Base-by-base conservation (phyloP, 2,797 vertebrate genomes). In the Gymnopithys bicolor region DNA sequence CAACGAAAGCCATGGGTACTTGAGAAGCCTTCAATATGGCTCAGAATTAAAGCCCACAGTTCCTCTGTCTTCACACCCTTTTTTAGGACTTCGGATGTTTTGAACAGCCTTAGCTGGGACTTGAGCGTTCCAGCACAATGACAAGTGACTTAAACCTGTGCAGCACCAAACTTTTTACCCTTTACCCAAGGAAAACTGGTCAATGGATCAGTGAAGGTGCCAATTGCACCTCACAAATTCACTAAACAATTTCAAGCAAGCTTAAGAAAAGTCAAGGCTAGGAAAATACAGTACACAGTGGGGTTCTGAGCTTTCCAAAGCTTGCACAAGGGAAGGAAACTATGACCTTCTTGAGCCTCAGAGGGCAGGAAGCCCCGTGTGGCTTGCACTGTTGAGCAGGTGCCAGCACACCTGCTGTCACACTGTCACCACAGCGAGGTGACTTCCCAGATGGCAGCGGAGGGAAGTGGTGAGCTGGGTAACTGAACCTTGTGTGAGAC, bases 361-460 rank as follows among this genome's bases (percentile, higher is more conserved):
- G 85, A 87, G 45, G 58, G 45, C 49, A 85, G 75, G 87, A 95
- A 63, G 2, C 60, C 71, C 13, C 4, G 0, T 0, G 2, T 1
- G 15, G 79, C 18, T 35, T 10, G 19, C 27, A 2, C 8, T 3
- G 16, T 2, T 73, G 11, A 14, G 77, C 77, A 89, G 77, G 2
- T 41, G 58, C 49, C 75, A 78, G 88, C 51, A 70, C 86, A 68
- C 11, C 73, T 16, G 32, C 7, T 4, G 2, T 21, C 19, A 0
- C 3, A 1, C 37, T 27, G 48, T 15, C 92, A 79, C 79, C 6
- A 0, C 4, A 0, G 1, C 0, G 12, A 19, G 35, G 48, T 51
- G 79, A 15, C 24, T 71, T 80, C 66, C 62, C 87, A 53, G 45
- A 46, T 16, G 37, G 66, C 69, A 68, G 59, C 0, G 0, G 11